Conservation (phyloP, 2,888 invertebrate genomes). For the Cephonodes hylas region DNA sequence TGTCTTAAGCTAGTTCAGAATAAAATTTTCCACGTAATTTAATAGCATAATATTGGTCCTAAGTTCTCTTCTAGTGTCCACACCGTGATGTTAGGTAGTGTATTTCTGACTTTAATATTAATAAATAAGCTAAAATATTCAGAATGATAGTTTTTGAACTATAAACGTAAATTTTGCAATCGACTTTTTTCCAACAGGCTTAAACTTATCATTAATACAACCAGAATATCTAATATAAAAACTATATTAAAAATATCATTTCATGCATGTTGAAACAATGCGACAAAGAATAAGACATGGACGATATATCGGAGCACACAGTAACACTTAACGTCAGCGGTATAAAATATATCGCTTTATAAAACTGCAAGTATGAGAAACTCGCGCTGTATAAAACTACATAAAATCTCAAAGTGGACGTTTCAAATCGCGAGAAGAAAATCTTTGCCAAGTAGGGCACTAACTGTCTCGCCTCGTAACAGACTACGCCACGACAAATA, state of each 20-base stretch:
- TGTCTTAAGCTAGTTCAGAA: too few relatives aligned
- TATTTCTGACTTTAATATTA: too few relatives aligned
- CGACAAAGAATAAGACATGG: background rate
- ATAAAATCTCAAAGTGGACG: background rate
- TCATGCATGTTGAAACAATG: background rate
- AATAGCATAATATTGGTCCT: too few relatives aligned
- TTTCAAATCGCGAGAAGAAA: constrained; percentile 20
- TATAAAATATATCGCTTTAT: constrained; percentile 24
- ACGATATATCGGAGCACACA: background rate
- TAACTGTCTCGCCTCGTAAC: background rate
- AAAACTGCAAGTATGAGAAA: background rate
- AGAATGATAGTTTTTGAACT: too few relatives aligned
- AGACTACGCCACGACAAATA: background rate
- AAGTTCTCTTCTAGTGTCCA: too few relatives aligned
- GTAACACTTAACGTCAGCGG: background rate
- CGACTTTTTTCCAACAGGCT: too few relatives aligned
- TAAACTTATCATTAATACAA: background rate
- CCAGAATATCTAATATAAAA: background rate
- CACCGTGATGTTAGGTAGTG: too few relatives aligned
- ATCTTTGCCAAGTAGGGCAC: constrained; percentile 39
- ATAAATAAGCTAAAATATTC: too few relatives aligned
- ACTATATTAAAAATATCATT: background rate
- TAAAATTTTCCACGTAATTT: too few relatives aligned
- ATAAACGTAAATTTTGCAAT: too few relatives aligned
- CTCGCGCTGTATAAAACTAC: background rate